phyloP scores from a whole-genome alignment of 2,113 vertebrate genomes.

The Passer montanus region DNA sequence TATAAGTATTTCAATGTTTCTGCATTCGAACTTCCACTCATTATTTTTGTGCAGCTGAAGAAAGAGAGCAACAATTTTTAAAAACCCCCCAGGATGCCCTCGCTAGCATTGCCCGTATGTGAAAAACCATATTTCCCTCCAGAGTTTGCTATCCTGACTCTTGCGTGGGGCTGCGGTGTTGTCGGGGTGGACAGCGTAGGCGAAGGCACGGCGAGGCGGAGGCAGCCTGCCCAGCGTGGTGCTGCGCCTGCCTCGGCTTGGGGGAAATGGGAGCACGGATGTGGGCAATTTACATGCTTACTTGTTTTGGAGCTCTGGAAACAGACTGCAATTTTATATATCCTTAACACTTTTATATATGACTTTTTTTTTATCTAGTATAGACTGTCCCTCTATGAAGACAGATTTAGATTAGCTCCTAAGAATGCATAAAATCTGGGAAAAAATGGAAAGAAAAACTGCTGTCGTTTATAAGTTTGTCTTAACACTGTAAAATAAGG shows the following conservation, averaged over 20 bases:
- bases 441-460: not conserved
- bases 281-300: not conserved
- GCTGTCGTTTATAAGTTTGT: not conserved
- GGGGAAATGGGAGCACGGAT: not conserved
- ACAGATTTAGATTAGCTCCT: not conserved
- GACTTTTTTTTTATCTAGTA: no score
- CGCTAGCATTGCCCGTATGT: fast-evolving
- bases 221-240: not conserved
- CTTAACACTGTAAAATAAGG: not conserved
- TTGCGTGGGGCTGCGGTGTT: not conserved
- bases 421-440: not conserved
- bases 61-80: not conserved
- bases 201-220: not conserved
- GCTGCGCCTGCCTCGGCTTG: not conserved
- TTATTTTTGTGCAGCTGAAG: not conserved
- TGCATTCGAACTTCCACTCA: not conserved
- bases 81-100: not conserved
- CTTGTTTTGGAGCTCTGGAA: not conserved
- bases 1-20: not conserved
- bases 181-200: not conserved
- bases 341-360: not conserved
- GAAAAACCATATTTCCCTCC: not conserved
- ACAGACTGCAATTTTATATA: not conserved
- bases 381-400: not conserved
- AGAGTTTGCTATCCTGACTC: not conserved